These are phyloP conservation scores for Oligia strigilis DNA, from an alignment of 2,888 invertebrate genomes.

Conservation along the genomic window DNA sequence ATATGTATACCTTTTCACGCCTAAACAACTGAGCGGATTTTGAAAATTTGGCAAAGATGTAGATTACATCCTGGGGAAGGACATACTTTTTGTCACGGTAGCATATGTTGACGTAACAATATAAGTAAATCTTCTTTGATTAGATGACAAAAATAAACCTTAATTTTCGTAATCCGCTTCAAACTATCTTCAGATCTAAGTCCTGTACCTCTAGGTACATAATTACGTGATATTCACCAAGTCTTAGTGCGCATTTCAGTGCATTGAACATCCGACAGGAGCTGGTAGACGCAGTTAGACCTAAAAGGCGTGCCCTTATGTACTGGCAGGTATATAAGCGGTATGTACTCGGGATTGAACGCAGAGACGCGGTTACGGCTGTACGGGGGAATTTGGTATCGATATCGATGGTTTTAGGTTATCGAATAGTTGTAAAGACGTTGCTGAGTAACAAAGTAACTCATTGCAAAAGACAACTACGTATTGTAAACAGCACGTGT, in stretches of 20 bases:
- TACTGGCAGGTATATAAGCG: conserved; percentile 79
- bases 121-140: not conserved
- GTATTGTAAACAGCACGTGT: not conserved
- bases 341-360: conserved; percentile 77
- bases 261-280: conserved; percentile 57
- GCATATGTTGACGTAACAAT: not conserved
- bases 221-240: conserved; percentile 45
- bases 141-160: not conserved
- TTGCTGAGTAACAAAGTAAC: not conserved
- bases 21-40: not conserved
- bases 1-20: not conserved
- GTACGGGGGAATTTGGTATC: conserved; percentile 18
- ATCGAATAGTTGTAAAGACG: not conserved
- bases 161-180: not conserved
- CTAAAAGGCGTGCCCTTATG: conserved; percentile 84
- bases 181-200: not conserved
- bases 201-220: not conserved
- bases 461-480: too few species aligned
- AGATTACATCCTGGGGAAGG: not conserved
- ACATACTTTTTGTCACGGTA: not conserved
- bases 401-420: conserved; percentile 42
- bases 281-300: conserved; percentile 75
- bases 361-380: conserved; percentile 74
- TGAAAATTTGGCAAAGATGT: not conserved
- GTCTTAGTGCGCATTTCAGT: conserved; percentile 50